Base-by-base conservation (phyloP, 2,888 invertebrate genomes). In the Pristionchus fissidentatus region DNA sequence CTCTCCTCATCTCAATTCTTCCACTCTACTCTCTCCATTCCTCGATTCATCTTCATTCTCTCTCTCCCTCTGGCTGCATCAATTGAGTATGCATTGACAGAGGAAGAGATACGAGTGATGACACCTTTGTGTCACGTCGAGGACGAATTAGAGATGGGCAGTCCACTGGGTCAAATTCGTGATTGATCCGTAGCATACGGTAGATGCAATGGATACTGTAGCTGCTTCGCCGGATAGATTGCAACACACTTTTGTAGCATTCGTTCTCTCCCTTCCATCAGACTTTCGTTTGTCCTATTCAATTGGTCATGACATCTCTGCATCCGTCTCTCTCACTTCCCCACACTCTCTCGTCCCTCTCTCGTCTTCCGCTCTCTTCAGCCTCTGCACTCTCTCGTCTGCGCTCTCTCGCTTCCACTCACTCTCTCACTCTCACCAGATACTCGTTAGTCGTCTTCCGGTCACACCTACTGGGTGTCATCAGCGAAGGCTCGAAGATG, bases 391-490 rank as follows among this genome's bases (percentile, higher is more conserved):
- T 29, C 49, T 52, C 62, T 35, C 29, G 3, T 35, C n/a, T 5
- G 13, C 22, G 29, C 29, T 35, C 29, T 35, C 49, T 52, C 32
- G 32, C 46, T 49, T 52, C 5, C 26, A 46, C n/a, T 3, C 46
- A 70, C 41, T 70, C 70, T 70, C 66, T 66, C 66, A 22, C 19
- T 38, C 22, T 38, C 15, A 41, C 70, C 70, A 70, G 70, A 70
- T 70, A 70, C 70, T 38, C 70, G 70, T 70, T 70, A 70, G 70
- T 70, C 70, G 5, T 43, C 70, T 70, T 70, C 70, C 70, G 70
- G 70, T 70, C 70, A 70, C 70, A 70, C 70, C 70, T 70, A 70
- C 70, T 70, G 70, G 70, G 43, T 70, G 70, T 70, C 70, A 70
- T 70, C 70, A 70, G 70, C 43, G 70, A 38, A 32, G 35, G 29